Evolutionary conservation across 2,113 vertebrate genomes (phyloP).

Genomic region (Gallinago media): DNA sequence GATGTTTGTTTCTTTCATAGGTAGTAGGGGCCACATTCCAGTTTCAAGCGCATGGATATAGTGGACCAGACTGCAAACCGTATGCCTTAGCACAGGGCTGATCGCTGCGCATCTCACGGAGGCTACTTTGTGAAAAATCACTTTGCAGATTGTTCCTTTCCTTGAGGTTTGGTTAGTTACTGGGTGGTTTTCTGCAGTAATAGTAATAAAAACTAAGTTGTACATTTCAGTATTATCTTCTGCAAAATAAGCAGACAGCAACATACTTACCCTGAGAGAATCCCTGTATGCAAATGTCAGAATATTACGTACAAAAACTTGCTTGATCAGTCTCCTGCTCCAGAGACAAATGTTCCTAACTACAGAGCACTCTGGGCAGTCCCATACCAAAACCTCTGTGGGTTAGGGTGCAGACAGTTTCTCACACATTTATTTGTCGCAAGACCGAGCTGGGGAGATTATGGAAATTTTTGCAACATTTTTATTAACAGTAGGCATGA

Average conservation of each 20-base stretch:
- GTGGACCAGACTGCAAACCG: neutral
- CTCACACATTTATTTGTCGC: neutral
- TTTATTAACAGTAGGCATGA: neutral
- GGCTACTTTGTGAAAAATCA: neutral
- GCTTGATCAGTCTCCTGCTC: neutral
- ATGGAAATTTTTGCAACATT: constrained; percentile 26
- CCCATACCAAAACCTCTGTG: neutral
- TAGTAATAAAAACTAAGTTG: neutral
- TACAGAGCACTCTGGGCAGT: neutral
- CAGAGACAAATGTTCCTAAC: neutral
- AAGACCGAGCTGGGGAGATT: neutral
- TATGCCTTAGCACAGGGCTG: neutral
- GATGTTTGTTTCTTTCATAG: neutral
- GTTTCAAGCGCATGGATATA: neutral
- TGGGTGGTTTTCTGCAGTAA: neutral
- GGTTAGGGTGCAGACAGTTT: neutral
- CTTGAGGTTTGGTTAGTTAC: neutral
- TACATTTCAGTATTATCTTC: neutral
- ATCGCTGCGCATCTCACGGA: neutral
- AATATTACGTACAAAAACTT: neutral
- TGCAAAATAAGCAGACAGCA: neutral
- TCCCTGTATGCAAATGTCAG: neutral
- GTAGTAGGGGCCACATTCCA: neutral
- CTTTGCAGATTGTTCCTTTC: neutral
- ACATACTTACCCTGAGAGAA: neutral